Conservation (phyloP, 1,140 invertebrate genomes). For the Neoseiulus cucumeris region DNA sequence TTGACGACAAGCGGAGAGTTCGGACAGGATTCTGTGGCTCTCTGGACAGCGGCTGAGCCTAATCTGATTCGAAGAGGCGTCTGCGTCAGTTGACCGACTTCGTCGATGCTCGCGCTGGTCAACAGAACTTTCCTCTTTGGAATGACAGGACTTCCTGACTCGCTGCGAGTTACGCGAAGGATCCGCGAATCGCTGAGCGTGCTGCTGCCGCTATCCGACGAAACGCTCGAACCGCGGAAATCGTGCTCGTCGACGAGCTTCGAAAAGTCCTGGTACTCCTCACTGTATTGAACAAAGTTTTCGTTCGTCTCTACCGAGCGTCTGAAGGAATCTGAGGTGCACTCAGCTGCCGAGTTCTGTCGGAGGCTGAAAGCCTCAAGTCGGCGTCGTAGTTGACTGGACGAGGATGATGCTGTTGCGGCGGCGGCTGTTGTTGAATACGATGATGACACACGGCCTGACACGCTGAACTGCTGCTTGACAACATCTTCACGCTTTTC, state of each 20-base stretch:
- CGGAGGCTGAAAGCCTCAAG: neutral
- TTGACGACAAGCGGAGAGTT: neutral
- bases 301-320: conserved; percentile 7
- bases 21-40: neutral
- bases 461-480: too few relatives aligned
- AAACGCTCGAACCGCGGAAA: conserved; percentile 1
- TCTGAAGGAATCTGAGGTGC: neutral
- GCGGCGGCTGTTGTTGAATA: too few relatives aligned
- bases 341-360: neutral
- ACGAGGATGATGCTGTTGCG: too few relatives aligned
- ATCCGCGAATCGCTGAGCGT: conserved; percentile 1
- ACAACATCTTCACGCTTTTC: too few relatives aligned
- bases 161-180: neutral
- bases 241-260: neutral
- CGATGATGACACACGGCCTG: too few relatives aligned
- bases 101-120: neutral
- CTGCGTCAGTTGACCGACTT: neutral
- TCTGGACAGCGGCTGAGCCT: neutral
- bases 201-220: conserved; percentile 3
- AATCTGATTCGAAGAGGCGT: neutral
- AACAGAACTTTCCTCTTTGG: neutral
- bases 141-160: neutral
- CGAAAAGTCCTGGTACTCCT: neutral
- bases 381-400: too few relatives aligned
- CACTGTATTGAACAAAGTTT: neutral